phyloP scores from a whole-genome alignment of 2,888 invertebrate species.

The Eupithecia subfuscata region DNA sequence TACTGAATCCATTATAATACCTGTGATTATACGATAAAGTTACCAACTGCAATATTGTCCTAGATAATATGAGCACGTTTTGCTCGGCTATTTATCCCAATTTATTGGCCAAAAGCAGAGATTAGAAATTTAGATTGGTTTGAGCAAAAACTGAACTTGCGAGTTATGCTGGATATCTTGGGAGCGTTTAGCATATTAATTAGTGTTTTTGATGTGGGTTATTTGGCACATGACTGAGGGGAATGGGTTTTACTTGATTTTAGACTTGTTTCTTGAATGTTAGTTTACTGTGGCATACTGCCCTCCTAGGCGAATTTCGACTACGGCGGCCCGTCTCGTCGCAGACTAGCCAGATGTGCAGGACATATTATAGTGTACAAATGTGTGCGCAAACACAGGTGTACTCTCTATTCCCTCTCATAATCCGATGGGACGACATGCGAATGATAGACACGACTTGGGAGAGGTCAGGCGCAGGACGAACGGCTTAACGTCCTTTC shows the following conservation, averaged over 20 bases:
- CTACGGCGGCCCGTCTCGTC: too few species aligned
- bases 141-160: constrained; percentile 58
- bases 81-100: constrained; percentile 48
- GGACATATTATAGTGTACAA: too few species aligned
- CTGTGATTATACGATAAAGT: neutral
- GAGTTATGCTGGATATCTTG: constrained; percentile 35
- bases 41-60: constrained; percentile 11
- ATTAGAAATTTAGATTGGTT: constrained; percentile 64
- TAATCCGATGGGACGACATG: too few species aligned
- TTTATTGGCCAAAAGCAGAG: constrained; percentile 52
- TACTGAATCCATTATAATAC: neutral
- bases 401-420: too few species aligned
- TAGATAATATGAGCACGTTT: constrained; percentile 33
- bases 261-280: neutral
- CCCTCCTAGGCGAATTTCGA: too few species aligned
- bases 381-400: too few species aligned
- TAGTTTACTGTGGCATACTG: neutral
- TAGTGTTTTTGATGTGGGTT: constrained; percentile 47
- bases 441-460: too few species aligned
- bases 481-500: too few species aligned
- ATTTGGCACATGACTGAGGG: constrained; percentile 40
- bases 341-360: too few species aligned
- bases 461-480: too few species aligned
- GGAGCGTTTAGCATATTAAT: constrained; percentile 63
- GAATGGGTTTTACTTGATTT: constrained; percentile 7